Conservation (phyloP, 2,888 invertebrate genomes). For the Agonopterix alstromeriana region DNA sequence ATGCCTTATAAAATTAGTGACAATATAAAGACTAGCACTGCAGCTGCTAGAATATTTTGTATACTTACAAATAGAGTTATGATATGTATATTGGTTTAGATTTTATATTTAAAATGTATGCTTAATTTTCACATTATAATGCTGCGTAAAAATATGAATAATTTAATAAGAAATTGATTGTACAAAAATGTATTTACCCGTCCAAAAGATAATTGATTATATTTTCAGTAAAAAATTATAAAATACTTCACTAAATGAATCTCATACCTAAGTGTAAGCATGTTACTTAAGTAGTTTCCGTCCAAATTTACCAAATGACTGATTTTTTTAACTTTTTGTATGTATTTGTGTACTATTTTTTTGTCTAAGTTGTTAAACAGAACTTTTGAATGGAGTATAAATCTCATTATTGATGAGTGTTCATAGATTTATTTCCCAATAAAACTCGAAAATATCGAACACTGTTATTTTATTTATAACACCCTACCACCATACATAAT, state of each 20-base stretch:
- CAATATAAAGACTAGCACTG: constrained; percentile 20
- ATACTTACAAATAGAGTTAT: constrained; percentile 7
- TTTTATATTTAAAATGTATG: too few relatives aligned
- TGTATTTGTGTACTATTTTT: constrained; percentile 44
- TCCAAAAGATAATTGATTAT: constrained; percentile 27
- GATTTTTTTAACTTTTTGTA: constrained; percentile 52
- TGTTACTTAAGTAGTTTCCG: constrained; percentile 72
- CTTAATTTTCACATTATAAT: too few relatives aligned
- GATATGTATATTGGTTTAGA: constrained; percentile 1
- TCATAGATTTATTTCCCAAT: constrained; percentile 63
- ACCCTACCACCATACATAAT: too few relatives aligned
- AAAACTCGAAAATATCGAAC: constrained; percentile 30
- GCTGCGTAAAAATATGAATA: too few relatives aligned
- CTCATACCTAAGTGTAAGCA: constrained; percentile 36
- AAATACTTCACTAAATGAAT: constrained; percentile 10
- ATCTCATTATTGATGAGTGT: constrained; percentile 38
- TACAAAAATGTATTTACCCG: constrained; percentile 36
- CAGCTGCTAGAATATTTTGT: constrained; percentile 10
- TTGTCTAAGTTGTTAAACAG: constrained; percentile 48
- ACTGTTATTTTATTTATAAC: too few relatives aligned
- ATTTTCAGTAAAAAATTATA: constrained; percentile 14
- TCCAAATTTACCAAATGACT: constrained; percentile 72
- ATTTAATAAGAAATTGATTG: not conserved
- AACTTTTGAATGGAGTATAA: constrained; percentile 36
- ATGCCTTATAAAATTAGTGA: constrained; percentile 46